Base-by-base conservation (phyloP, 2,797 vertebrate genomes). In the Typhlichthys subterraneus region DNA sequence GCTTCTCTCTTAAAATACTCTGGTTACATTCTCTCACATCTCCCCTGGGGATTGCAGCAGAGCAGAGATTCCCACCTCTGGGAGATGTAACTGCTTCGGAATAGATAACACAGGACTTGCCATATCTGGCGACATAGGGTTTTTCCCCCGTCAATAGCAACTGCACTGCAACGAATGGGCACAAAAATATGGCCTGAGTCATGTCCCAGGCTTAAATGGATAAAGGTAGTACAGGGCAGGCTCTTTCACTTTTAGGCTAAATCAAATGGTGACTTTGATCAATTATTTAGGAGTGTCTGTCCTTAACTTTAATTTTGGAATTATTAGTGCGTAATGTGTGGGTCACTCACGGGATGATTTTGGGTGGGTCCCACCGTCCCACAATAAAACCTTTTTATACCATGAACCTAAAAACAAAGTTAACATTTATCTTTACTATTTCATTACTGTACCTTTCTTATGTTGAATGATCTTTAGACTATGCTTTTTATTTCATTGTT, bases 1-100 rank as follows among this genome's bases (percentile, higher is more conserved):
- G 78, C 70, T 68, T 53, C 63, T 13, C 57, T 85, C 89, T 75
- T 85, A 88, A 92, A 92, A 91, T 90, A 90, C 61, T 70, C 71
- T 0, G 1, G 7, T 68, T 51, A 45, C 80, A 86, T 85, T 86
- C 84, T 88, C 77, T 73, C 72, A 73, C 70, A 72, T 58, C 62
- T 81, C 75, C 76, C 76, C n/a, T 0, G 59, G 75, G 67, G 76
- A 78, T 60, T 23, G 69, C 73, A 57, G 17, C 53, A 69, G 67
- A 76, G 74, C 83, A 66, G 60, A 75, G 73, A 83, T 70, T 69
- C 56, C 61, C 59, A 57, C 67, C 73, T 57, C 57, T 5, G 67
- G 77, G 87, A 83, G 70, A 76, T 53, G 65, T 72, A 63, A 42
- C 61, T 76, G 75, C 73, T 50, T 75, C 15, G 63, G 78, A 80